Evolutionary conservation across 2,888 invertebrate genomes (phyloP).

Genomic region (Drosophila nigritarsus): DNA sequence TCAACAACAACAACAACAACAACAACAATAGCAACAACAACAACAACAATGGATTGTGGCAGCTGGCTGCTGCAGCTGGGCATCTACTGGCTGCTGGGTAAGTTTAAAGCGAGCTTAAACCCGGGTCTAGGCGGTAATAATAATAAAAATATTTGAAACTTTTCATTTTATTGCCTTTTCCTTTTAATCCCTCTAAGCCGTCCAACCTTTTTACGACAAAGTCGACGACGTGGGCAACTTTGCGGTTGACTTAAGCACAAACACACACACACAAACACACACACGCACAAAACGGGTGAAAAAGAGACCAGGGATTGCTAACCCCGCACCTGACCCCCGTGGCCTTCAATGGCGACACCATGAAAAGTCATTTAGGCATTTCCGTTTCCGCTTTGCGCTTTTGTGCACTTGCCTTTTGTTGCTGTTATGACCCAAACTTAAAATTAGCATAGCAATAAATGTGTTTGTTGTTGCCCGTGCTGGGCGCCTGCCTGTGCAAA

Average conservation of each 20-base stretch:
- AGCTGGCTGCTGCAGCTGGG: conserved; percentile 66
- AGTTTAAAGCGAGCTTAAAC: conserved; percentile 53
- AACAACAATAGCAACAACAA: background rate
- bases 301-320: conserved; percentile 4
- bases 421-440: conserved; percentile 57
- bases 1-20: background rate
- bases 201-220: conserved; percentile 74
- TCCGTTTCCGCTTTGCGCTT: conserved; percentile 76
- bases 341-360: conserved; percentile 57
- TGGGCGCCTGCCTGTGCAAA: conserved; percentile 29
- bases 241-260: conserved; percentile 59
- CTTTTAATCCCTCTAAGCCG: conserved; percentile 77
- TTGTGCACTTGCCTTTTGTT: conserved; percentile 71
- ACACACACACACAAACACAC: conserved; percentile 11
- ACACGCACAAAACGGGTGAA: conserved; percentile 8
- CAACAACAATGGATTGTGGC: conserved; percentile 58
- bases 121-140: conserved; percentile 45
- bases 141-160: conserved; percentile 78
- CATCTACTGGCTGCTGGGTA: conserved; percentile 70
- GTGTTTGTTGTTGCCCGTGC: conserved; percentile 45
- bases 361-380: conserved; percentile 80
- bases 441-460: conserved; percentile 80
- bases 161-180: conserved; percentile 80
- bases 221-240: conserved; percentile 73
- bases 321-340: background rate